These are phyloP conservation scores for Scleropages formosus DNA, from an alignment of 2,797 vertebrate genomes.

Conservation along the genomic window DNA sequence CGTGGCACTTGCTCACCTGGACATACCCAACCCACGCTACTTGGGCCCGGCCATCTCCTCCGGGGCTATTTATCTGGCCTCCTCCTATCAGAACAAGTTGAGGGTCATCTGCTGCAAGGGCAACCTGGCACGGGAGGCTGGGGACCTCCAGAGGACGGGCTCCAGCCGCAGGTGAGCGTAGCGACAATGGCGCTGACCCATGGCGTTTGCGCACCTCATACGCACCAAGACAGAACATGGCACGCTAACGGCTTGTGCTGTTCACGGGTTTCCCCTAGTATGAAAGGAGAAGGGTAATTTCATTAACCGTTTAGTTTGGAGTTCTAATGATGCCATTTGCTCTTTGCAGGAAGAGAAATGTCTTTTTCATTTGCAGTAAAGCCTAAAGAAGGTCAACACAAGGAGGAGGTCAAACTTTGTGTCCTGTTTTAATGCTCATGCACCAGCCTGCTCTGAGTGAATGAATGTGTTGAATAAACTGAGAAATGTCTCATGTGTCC, in stretches of 20 bases:
- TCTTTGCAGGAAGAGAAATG: slow-evolving; percentile 67
- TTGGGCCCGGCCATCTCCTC: slow-evolving; percentile 95
- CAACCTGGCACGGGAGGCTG: slow-evolving; percentile 83
- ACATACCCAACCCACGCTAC: slow-evolving; percentile 90
- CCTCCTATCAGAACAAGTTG: slow-evolving; percentile 96
- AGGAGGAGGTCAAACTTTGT: too few relatives aligned
- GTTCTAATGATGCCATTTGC: slow-evolving; percentile 44
- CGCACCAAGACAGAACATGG: too few relatives aligned
- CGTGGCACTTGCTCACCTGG: slow-evolving; percentile 85
- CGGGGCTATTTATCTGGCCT: slow-evolving; percentile 90
- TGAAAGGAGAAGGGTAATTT: not conserved
- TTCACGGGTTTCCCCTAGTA: not conserved
- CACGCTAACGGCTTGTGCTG: too few relatives aligned
- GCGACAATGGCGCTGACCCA: not conserved
- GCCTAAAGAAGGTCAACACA: slow-evolving; percentile 38
- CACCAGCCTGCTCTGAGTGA: slow-evolving; percentile 16
- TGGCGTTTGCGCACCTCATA: not conserved
- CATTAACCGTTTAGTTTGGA: not conserved
- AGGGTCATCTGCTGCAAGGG: slow-evolving; percentile 96
- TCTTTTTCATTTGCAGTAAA: slow-evolving; percentile 71
- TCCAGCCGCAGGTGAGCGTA: slow-evolving; percentile 79
- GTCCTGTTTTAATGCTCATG: not conserved
- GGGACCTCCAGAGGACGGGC: slow-evolving; percentile 79
- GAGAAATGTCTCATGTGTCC: slow-evolving; percentile 18
- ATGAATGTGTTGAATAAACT: slow-evolving; percentile 53